Evolutionary conservation across 2,113 vertebrate species (phyloP).

Genomic region (Macquaria ambigua): DNA sequence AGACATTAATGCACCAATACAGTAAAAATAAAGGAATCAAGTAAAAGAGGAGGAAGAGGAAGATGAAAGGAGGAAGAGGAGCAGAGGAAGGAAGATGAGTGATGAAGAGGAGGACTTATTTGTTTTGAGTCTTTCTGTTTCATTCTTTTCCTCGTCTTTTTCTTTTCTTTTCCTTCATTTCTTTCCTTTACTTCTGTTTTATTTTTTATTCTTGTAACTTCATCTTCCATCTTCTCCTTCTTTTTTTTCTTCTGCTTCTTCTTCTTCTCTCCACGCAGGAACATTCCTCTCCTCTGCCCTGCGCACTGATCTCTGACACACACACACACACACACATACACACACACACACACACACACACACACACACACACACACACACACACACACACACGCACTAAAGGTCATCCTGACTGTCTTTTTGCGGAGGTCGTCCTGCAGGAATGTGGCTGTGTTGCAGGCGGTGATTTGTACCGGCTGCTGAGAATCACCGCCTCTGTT

Average conservation of each 20-base stretch:
- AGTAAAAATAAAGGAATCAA: too few relatives aligned
- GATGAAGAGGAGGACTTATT: too few relatives aligned
- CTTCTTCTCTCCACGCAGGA: background rate
- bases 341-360: background rate
- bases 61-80: too few relatives aligned
- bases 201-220: background rate
- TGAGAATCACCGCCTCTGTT: constrained; percentile 33
- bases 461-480: constrained; percentile 27
- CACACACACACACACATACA: background rate
- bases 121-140: too few relatives aligned
- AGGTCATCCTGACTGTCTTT: constrained; percentile 19
- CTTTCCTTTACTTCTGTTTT: too few relatives aligned
- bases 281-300: background rate
- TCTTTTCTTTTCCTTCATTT: too few relatives aligned
- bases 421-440: constrained; percentile 12
- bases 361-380: constrained; percentile 1
- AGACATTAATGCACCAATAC: too few relatives aligned
- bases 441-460: constrained; percentile 23
- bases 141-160: background rate
- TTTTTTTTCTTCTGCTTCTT: background rate
- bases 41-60: too few relatives aligned
- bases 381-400: background rate
- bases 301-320: background rate
- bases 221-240: background rate
- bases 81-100: too few relatives aligned